These are phyloP conservation scores for Latrodectus geometricus DNA, from an alignment of 1,140 invertebrate genomes.

Conservation along the genomic window DNA sequence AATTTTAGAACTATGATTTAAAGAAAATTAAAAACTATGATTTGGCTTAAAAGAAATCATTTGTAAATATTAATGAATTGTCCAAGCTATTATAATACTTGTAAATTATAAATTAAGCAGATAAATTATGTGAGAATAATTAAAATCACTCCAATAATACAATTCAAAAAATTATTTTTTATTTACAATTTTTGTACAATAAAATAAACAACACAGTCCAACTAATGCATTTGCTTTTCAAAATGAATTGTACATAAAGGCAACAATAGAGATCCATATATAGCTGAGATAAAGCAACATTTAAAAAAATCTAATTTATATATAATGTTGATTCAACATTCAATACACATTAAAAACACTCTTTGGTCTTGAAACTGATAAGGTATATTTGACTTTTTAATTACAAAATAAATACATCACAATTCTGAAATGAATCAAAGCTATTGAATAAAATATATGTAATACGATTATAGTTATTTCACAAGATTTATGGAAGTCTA, in stretches of 20 bases:
- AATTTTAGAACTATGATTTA: too few species aligned
- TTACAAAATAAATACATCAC: slow-evolving; percentile 16
- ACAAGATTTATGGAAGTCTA: too few species aligned
- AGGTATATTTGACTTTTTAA: neutral
- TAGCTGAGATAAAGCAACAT: slow-evolving; percentile 17
- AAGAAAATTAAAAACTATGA: too few species aligned
- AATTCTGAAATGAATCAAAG: neutral
- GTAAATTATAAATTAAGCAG: too few species aligned
- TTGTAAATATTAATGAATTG: too few species aligned
- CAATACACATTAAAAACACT: slow-evolving; percentile 33
- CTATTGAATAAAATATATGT: neutral
- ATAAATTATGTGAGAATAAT: neutral
- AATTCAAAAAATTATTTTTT: slow-evolving; percentile 46
- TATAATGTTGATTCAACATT: neutral
- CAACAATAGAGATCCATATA: slow-evolving; percentile 13
- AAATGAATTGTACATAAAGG: slow-evolving; percentile 14
- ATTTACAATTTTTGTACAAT: slow-evolving; percentile 51
- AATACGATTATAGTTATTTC: neutral
- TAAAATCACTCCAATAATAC: slow-evolving; percentile 3
- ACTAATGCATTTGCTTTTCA: slow-evolving; percentile 13
- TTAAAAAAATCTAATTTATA: neutral
- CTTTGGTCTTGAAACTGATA: slow-evolving; percentile 26
- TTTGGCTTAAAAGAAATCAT: too few species aligned
- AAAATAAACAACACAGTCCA: slow-evolving; percentile 39
- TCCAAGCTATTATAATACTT: too few species aligned